Evolutionary conservation across 2,888 invertebrate genomes (phyloP).

Genomic region (Chaitophorus viminalis): DNA sequence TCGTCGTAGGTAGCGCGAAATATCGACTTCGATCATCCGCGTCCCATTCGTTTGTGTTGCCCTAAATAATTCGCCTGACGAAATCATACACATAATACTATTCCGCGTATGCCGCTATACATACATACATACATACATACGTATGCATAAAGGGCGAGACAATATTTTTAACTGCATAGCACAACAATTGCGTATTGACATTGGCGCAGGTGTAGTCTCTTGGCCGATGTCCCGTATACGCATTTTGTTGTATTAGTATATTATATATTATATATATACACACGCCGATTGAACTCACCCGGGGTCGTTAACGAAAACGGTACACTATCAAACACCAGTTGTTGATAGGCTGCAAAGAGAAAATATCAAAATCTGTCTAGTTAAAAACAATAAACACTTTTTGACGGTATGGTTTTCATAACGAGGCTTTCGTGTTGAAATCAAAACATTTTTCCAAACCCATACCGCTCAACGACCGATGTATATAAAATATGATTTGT

Average conservation of each 20-base stretch:
- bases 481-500: no score
- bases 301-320: neutral
- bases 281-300: slow-evolving; percentile 27
- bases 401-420: neutral
- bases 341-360: slow-evolving; percentile 20
- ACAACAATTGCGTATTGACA: slow-evolving; percentile 60
- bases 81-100: neutral
- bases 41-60: neutral
- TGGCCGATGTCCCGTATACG: slow-evolving; percentile 57
- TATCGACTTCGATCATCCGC: neutral
- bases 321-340: slow-evolving; percentile 21
- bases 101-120: neutral
- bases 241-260: slow-evolving; percentile 56
- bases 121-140: neutral
- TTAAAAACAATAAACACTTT: slow-evolving; percentile 23
- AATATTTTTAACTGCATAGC: slow-evolving; percentile 56
- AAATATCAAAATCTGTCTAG: slow-evolving; percentile 8
- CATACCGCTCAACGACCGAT: no score
- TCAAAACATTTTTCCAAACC: neutral
- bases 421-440: neutral
- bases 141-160: neutral
- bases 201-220: slow-evolving; percentile 53
- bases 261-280: neutral
- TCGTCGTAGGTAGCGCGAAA: neutral
- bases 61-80: slow-evolving; percentile 40